Evolutionary conservation across 2,113 vertebrate genomes (phyloP), one percentile per base, ranked within the genome.

Genomic region (Odobenus rosmarus): DNA sequence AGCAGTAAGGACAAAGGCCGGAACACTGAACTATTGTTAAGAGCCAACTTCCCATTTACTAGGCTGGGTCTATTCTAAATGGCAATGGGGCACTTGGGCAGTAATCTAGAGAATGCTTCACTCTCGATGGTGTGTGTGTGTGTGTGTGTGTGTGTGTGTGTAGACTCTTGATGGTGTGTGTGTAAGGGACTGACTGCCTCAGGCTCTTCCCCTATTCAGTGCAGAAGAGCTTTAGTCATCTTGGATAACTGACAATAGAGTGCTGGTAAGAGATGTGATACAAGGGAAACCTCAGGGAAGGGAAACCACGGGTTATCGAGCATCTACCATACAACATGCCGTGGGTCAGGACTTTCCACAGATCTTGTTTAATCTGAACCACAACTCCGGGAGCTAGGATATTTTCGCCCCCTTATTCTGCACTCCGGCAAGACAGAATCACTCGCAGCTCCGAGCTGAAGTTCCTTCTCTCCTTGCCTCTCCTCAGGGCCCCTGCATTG

Each of bases 1-100:
- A 97, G 69, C 28, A 71, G 61, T 67, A 93, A 95, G 81, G 69
- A 98, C 61, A 97, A 97, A 98, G 85, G 1, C 59, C 59, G 82
- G 72, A 89, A 28, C 80, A 95, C 16, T 46, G 83, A 95, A 83
- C 96, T 88, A 84, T 86, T 93, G 83, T 95, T 61, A 53, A 90
- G 36, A 90, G 36, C 19, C 15, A 62, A 33, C 62, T 51, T 95
- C 33, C 31, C 55, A 80, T 92, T 90, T 36, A 61, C 80, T 92
- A 96, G 83, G 13, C 80, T 28, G 74, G n/a, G 42, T 67, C 76
- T 95, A 39, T 74, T 96, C 33, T 93, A 26, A 95, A 90, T 92
- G 51, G 42, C 72, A 76, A 51, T 49, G 19, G 82, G 90, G n/a
- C 91, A 84, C 49, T 55, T 39, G 24, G 19, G 80, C 9, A 36